Percentiles rank a stretch among this genome's conserved stretches.
Conservation (phyloP, 2,797 vertebrate genomes). For the Borostomias antarcticus region DNA sequence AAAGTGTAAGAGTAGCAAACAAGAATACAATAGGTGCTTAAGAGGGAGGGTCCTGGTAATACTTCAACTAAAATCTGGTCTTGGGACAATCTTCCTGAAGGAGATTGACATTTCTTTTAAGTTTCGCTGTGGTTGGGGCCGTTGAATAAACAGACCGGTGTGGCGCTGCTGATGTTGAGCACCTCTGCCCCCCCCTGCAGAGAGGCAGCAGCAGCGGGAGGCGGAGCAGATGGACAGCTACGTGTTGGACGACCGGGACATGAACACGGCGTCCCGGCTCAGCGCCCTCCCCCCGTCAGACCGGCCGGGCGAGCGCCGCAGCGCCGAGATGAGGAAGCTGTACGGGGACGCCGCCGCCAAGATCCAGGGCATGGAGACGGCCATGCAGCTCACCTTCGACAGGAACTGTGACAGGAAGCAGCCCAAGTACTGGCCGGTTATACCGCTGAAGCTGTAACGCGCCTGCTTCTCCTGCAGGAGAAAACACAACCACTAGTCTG, state of each 20-base stretch:
- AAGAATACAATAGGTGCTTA: no score
- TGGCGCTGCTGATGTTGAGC: no score
- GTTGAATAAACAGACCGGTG: no score
- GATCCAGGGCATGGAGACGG: slow-evolving; percentile 91
- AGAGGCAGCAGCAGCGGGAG: slow-evolving; percentile 89
- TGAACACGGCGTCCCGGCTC: slow-evolving; percentile 65
- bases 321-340: slow-evolving; percentile 87
- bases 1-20: no score
- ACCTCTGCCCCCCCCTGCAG: slow-evolving; percentile 62
- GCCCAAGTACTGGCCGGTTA: slow-evolving; percentile 97
- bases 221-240: slow-evolving; percentile 72
- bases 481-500: not conserved
- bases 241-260: slow-evolving; percentile 85
- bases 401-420: slow-evolving; percentile 90
- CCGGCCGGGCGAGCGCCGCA: slow-evolving; percentile 84
- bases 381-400: slow-evolving; percentile 81
- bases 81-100: no score
- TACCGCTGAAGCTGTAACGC: slow-evolving; percentile 85
- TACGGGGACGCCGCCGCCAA: slow-evolving; percentile 85
- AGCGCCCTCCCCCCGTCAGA: slow-evolving; percentile 79
- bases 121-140: no score
- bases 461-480: not conserved
- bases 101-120: no score
- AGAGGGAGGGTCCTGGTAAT: no score
- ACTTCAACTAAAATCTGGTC: no score